Conservation (phyloP, 2,113 vertebrate species). For the Leptobrachium leishanense region DNA sequence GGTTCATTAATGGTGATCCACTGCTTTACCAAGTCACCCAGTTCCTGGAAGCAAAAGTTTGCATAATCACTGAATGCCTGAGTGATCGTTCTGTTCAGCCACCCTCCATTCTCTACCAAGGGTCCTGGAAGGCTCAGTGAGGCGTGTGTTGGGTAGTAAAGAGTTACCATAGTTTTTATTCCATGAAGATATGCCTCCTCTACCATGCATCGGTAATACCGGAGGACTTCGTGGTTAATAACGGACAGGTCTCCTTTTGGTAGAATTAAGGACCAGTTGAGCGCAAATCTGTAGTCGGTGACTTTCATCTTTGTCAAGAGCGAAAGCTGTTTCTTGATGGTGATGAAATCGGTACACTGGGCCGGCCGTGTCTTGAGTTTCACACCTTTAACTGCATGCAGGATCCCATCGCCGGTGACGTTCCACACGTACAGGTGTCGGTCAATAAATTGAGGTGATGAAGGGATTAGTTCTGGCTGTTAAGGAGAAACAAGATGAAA, state of each 20-base stretch:
- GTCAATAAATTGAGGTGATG: conserved; percentile 89
- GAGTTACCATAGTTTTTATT: conserved; percentile 74
- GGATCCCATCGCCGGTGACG: conserved; percentile 76
- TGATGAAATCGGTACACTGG: conserved; percentile 88
- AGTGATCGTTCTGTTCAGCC: conserved; percentile 78
- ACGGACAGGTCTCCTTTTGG: conserved; percentile 74
- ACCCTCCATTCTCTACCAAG: conserved; percentile 76
- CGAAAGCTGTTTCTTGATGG: conserved; percentile 76
- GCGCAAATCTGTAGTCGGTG: conserved; percentile 86
- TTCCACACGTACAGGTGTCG: conserved; percentile 90
- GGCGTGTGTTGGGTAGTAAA: conserved; percentile 83
- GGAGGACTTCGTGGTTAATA: conserved; percentile 75
- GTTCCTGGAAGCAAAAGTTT: conserved; percentile 80
- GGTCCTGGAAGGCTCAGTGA: conserved; percentile 75
- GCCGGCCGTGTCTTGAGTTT: conserved; percentile 73
- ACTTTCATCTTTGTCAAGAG: conserved; percentile 78
- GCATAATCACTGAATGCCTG: conserved; percentile 81
- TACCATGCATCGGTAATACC: conserved; percentile 86
- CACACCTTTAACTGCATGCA: conserved; percentile 76
- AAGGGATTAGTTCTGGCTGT: conserved; percentile 80
- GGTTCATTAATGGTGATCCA: conserved; percentile 98
- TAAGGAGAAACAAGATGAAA: conserved; percentile 40
- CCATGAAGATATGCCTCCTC: conserved; percentile 75
- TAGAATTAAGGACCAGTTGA: conserved; percentile 89
- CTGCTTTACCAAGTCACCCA: conserved; percentile 79